phyloP scores from a whole-genome alignment of 2,797 vertebrate genomes.

The Phrynocephalus vlangalii region DNA sequence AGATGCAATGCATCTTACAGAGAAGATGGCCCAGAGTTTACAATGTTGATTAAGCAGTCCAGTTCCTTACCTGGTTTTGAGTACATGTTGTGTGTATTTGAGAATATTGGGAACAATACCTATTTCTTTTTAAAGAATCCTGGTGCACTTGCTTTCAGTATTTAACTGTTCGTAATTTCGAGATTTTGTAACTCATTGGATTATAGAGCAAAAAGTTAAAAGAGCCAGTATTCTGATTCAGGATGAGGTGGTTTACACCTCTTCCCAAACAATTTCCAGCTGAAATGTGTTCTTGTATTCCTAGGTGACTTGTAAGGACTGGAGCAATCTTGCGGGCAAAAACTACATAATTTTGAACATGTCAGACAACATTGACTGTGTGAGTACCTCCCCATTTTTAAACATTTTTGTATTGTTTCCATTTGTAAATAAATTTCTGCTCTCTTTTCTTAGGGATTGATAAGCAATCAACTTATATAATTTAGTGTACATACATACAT shows the following conservation, averaged over 20 bases:
- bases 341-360: conserved; percentile 94
- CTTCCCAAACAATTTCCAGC: conserved; percentile 22
- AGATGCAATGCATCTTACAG: neutral
- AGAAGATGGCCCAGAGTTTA: neutral
- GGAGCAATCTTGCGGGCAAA: conserved; percentile 89
- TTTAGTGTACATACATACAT: neutral
- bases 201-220: neutral
- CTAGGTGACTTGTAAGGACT: conserved; percentile 95
- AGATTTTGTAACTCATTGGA: neutral
- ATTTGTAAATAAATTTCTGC: neutral
- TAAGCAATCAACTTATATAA: neutral
- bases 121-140: too few species aligned
- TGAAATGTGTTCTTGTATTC: conserved; percentile 42
- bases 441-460: neutral
- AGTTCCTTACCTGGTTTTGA: too few species aligned
- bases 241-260: neutral
- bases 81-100: neutral
- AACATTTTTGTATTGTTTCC: too few species aligned
- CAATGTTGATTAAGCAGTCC: too few species aligned
- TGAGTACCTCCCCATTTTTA: conserved; percentile 78
- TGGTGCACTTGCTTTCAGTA: neutral
- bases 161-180: neutral
- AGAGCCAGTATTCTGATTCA: neutral
- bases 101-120: neutral
- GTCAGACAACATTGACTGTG: conserved; percentile 92